Percentiles rank a stretch among this genome's conserved stretches.
phyloP scores from a whole-genome alignment of 2,113 vertebrate species.

The Microtus montanus region DNA sequence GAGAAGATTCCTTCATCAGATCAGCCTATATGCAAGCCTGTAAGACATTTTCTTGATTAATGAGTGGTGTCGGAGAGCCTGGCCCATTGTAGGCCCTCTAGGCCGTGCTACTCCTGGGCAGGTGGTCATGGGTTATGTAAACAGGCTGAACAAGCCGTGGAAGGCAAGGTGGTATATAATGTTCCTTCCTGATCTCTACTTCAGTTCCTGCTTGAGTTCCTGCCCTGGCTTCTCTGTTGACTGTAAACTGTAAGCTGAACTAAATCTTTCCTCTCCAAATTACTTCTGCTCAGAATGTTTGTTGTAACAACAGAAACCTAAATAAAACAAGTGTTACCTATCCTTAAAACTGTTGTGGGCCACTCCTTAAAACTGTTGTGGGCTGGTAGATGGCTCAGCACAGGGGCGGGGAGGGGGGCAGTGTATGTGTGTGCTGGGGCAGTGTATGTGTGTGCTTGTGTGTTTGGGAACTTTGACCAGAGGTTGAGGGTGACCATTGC shows the following conservation, averaged over 20 bases:
- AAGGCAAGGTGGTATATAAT: neutral
- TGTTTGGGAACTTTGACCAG: neutral
- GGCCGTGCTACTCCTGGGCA: neutral
- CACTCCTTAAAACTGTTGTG: neutral
- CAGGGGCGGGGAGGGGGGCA: neutral
- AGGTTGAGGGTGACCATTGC: neutral
- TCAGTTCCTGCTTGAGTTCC: neutral
- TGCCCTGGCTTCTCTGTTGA: neutral
- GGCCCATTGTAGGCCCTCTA: neutral
- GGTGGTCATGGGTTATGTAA: neutral
- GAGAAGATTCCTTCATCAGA: neutral
- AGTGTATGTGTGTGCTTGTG: neutral
- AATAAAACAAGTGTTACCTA: neutral
- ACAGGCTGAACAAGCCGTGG: neutral
- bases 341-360: neutral
- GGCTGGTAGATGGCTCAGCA: neutral
- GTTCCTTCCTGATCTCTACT: neutral
- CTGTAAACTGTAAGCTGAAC: neutral
- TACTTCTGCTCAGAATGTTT: neutral
- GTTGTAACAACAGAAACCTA: neutral
- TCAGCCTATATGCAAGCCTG: neutral
- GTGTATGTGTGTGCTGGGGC: neutral
- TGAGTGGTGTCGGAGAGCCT: neutral
- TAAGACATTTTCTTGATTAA: neutral
- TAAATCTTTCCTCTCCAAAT: neutral